A percentile compares a stretch with the other conserved stretches of the same genome.
Conservation (phyloP, 2,888 invertebrate species). For the Drosophila merina region DNA sequence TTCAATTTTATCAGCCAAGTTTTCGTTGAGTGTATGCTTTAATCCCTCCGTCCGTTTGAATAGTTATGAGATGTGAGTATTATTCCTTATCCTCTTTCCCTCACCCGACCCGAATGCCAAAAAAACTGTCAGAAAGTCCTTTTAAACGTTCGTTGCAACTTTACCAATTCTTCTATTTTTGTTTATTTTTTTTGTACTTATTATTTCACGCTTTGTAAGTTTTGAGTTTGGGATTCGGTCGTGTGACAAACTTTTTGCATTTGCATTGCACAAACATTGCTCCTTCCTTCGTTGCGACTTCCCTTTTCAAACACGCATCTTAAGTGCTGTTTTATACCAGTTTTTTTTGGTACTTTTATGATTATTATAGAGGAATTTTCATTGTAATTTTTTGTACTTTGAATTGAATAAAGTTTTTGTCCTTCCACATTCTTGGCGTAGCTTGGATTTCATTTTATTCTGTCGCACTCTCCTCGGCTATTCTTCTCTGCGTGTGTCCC, state of each 20-base stretch:
- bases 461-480: constrained; percentile 36
- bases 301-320: constrained; percentile 42
- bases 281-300: constrained; percentile 8
- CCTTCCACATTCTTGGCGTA: constrained; percentile 22
- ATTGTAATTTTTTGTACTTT: constrained; percentile 20
- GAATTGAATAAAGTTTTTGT: constrained; percentile 72
- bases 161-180: constrained; percentile 22
- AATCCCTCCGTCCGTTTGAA: constrained; percentile 28
- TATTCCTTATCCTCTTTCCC: constrained; percentile 27
- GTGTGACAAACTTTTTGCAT: constrained; percentile 68
- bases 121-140: constrained; percentile 67
- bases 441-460: constrained; percentile 32
- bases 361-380: constrained; percentile 61
- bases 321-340: constrained; percentile 65
- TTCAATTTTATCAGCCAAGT: not conserved
- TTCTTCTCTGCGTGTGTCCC: constrained; percentile 39
- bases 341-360: constrained; percentile 50
- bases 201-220: constrained; percentile 61
- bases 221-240: constrained; percentile 40
- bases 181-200: constrained; percentile 42
- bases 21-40: constrained; percentile 30
- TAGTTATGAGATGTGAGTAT: constrained; percentile 48
- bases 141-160: constrained; percentile 41
- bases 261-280: constrained; percentile 47
- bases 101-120: constrained; percentile 27